A percentile compares a stretch with the other conserved stretches of the same genome.
Evolutionary conservation across 2,797 vertebrate species (phyloP).

Genomic region (Silurus lanzhouensis): DNA sequence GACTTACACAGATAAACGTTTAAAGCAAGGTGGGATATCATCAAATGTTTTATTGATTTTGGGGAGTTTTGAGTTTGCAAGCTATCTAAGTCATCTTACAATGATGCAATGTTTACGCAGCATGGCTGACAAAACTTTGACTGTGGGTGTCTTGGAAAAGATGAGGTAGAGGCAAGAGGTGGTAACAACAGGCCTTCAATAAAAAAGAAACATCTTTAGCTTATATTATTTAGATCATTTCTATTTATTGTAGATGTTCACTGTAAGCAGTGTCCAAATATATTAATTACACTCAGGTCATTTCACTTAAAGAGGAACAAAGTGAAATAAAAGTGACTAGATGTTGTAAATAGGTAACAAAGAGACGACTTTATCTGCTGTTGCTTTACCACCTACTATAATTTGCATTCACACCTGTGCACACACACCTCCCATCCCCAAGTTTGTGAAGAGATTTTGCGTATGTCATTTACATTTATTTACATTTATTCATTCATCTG

Average conservation of each 20-base stretch:
- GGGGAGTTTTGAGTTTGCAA: constrained; percentile 9
- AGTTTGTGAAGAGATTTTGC: constrained; percentile 17
- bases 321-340: constrained; percentile 11
- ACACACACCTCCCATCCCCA: constrained; percentile 13
- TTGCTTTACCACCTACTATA: constrained; percentile 8
- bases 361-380: constrained; percentile 23
- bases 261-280: no score
- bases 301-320: constrained; percentile 17
- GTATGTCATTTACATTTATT: constrained; percentile 37
- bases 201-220: not conserved
- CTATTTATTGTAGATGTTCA: not conserved
- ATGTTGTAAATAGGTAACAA: constrained; percentile 27
- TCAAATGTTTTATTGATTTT: constrained; percentile 37
- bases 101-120: constrained; percentile 46
- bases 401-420: constrained; percentile 42
- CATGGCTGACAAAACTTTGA: constrained; percentile 36
- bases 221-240: not conserved
- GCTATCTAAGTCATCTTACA: constrained; percentile 27
- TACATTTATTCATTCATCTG: constrained; percentile 30
- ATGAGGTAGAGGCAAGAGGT: not conserved
- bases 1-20: constrained; percentile 38
- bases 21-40: constrained; percentile 31
- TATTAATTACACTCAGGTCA: not conserved
- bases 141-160: constrained; percentile 42
- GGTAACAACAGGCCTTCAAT: not conserved